phyloP scores from a whole-genome alignment of 2,797 vertebrate species.

The Spatula clypeata region DNA sequence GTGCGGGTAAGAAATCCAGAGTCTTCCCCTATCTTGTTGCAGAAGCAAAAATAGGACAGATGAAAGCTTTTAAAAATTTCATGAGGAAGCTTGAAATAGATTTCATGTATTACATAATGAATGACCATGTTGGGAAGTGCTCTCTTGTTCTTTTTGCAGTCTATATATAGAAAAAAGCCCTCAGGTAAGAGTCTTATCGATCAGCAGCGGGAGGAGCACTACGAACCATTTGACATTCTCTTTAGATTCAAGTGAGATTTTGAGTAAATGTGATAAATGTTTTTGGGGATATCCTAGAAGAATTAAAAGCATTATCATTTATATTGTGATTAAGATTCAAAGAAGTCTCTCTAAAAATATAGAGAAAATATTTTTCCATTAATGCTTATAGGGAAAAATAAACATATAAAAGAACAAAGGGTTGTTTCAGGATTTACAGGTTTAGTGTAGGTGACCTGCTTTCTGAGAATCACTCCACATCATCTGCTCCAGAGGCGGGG shows the following conservation, averaged over 20 bases:
- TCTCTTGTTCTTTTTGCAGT: constrained; percentile 70
- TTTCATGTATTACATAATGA: constrained; percentile 76
- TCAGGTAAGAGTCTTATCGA: constrained; percentile 74
- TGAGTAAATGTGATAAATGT: not conserved
- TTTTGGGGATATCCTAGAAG: constrained; percentile 17
- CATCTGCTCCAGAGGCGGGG: not conserved
- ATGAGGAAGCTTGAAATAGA: constrained; percentile 80
- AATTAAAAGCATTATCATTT: constrained; percentile 12
- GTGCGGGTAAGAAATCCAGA: constrained; percentile 91
- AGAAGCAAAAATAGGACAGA: constrained; percentile 72
- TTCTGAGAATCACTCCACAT: not conserved
- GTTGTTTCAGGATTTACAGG: not conserved
- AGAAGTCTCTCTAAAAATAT: not conserved
- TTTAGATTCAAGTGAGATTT: constrained; percentile 25
- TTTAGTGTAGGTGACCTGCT: not conserved
- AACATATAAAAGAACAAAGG: not conserved
- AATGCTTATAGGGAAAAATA: not conserved
- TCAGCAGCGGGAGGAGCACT: constrained; percentile 13
- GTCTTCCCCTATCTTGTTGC: constrained; percentile 52
- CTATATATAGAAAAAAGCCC: constrained; percentile 75
- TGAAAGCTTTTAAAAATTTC: constrained; percentile 79
- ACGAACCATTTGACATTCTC: not conserved
- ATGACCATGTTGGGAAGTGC: constrained; percentile 70
- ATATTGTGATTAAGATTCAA: not conserved
- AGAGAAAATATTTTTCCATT: not conserved